These are phyloP conservation scores for Drosophila limbata DNA, from an alignment of 2,888 invertebrate species.

Conservation along the genomic window DNA sequence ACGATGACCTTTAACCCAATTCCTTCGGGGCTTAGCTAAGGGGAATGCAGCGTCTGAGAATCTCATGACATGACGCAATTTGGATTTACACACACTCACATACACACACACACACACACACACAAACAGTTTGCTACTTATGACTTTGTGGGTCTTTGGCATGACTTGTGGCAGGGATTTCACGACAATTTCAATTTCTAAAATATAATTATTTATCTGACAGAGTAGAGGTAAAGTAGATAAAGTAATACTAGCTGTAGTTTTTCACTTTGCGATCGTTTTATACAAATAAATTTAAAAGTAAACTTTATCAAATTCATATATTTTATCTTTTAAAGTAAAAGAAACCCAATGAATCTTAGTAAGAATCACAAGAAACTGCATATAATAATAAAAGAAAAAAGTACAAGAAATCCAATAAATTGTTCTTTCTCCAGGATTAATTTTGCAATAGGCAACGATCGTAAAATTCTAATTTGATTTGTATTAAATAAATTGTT, in stretches of 20 bases:
- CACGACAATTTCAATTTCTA: conserved; percentile 2
- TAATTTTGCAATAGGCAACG: no score
- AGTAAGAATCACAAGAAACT: no score
- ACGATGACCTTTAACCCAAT: conserved; percentile 55
- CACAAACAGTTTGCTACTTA: conserved; percentile 18
- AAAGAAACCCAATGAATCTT: no score
- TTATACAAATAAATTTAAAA: no score
- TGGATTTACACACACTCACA: conserved; percentile 28
- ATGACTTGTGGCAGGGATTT: conserved; percentile 48
- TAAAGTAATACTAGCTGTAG: background rate
- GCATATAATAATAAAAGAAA: no score
- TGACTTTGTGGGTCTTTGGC: conserved; percentile 37
- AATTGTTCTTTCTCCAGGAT: no score
- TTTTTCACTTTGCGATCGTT: no score
- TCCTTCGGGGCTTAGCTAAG: conserved; percentile 25
- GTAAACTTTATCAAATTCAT: no score
- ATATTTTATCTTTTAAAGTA: no score
- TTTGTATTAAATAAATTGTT: no score
- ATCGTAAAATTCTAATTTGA: no score
- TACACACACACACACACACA: conserved; percentile 5
- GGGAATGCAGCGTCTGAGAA: conserved; percentile 23
- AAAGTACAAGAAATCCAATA: no score
- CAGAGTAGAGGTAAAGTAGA: background rate
- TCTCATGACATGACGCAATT: conserved; percentile 58
- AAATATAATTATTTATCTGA: background rate